Percentiles rank a stretch among this genome's conserved stretches.
phyloP scores from a whole-genome alignment of 2,113 vertebrate genomes.

The Chaetura pelagica region DNA sequence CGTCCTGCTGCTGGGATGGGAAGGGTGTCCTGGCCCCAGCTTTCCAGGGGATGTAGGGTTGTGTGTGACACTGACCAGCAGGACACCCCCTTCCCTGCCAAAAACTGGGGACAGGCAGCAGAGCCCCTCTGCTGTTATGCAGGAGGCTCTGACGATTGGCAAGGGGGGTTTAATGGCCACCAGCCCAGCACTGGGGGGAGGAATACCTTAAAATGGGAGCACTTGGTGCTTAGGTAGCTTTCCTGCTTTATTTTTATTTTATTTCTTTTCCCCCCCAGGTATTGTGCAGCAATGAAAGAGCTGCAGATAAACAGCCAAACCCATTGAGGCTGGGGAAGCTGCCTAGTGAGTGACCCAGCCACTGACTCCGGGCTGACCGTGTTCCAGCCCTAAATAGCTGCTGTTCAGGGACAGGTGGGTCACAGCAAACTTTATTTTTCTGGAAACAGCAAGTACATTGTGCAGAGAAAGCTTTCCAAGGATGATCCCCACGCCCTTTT shows the following conservation, averaged over 20 bases:
- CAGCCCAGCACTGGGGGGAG: not conserved
- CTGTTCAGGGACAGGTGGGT: slow-evolving; percentile 66
- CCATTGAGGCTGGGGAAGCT: slow-evolving; percentile 34
- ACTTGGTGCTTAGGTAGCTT: not conserved
- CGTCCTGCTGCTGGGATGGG: not conserved
- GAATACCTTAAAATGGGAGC: not conserved
- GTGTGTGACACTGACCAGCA: not conserved
- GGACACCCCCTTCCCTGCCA: not conserved
- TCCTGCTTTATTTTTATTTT: not conserved
- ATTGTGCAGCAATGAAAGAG: slow-evolving; percentile 44
- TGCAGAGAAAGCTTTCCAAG: slow-evolving; percentile 68
- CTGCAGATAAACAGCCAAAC: slow-evolving; percentile 63
- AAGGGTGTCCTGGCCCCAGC: fast-evolving
- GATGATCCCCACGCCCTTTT: slow-evolving; percentile 67
- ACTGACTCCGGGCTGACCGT: not conserved
- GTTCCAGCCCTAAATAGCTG: slow-evolving; percentile 61
- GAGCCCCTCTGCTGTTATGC: not conserved
- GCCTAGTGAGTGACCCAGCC: slow-evolving; percentile 32
- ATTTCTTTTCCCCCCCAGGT: not conserved
- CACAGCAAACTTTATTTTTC: slow-evolving; percentile 47
- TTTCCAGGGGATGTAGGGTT: not conserved
- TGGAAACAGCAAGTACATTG: slow-evolving; percentile 68
- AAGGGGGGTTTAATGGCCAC: too few species aligned
- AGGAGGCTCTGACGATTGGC: too few species aligned
- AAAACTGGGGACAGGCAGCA: not conserved